Evolutionary conservation across 2,113 vertebrate species (phyloP), one percentile per base, ranked within the genome.

Genomic region (Sakesphorus luctuosus): DNA sequence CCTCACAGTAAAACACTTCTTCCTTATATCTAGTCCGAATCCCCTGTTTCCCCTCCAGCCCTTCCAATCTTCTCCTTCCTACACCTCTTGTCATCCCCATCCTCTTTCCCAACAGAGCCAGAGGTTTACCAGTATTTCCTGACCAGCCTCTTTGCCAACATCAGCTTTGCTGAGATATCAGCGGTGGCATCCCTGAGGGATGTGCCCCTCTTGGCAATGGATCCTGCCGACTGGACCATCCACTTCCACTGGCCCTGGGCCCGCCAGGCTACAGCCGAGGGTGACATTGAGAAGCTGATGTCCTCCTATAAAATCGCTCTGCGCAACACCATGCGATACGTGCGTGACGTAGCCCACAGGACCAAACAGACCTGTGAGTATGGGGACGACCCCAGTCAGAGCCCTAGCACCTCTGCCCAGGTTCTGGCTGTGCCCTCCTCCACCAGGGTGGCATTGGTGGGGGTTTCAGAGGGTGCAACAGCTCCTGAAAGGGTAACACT

Each of bases 201-300:
- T 1, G 6, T 88, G 40, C 67, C 89, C 40, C 17, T 96, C 75
- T 26, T 52, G 8, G 7, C 13, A 0, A 14, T 96, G 75, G 62
- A 96, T 76, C 56, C 88, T 2, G n/a, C 5, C 23, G 19, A 84
- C 47, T 93, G 93, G 93, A 96, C 6, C 53, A 10, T 85, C 7
- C 49, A 52, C 18, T 90, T 83, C 71, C 16, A 59, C 49, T 63
- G 66, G 93, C 72, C 91, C 19, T 96, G 94, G 96, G 79, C 16
- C 38, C 50, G 8, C 36, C 66, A 76, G 58, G 93, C 89, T 10
- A 5, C 38, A 47, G 9, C 23, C 0, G 56, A 96, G n/a, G 83
- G 58, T 3, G 91, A 94, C 0, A 1, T 0, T 2, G 14, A 10
- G 66, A 83, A 85, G 25, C 3, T 96, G 1, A 36, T 9, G 58